Conservation (phyloP, 2,888 invertebrate genomes). For the Escarpia spicata region DNA sequence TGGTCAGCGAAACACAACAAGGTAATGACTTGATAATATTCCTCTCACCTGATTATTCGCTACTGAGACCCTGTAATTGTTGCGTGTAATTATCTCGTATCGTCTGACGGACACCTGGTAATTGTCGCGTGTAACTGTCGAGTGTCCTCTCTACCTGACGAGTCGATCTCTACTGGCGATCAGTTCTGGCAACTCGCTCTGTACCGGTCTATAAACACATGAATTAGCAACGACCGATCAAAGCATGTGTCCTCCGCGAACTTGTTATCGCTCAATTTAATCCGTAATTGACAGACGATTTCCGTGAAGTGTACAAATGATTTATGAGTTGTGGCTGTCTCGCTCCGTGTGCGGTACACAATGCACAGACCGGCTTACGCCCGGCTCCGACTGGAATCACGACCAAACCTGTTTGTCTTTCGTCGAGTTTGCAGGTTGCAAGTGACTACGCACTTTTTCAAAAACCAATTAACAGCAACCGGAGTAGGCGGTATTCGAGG, state of each 20-base stretch:
- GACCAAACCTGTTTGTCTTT: background rate
- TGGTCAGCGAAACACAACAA: background rate
- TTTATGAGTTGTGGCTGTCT: background rate
- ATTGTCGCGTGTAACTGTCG: background rate
- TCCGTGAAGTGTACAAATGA: constrained; percentile 11
- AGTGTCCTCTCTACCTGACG: background rate
- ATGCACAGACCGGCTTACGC: background rate
- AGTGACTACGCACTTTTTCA: background rate
- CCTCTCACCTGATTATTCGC: background rate
- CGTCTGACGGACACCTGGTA: background rate
- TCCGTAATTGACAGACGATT: constrained; percentile 16
- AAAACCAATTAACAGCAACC: background rate
- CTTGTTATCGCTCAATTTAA: constrained; percentile 3
- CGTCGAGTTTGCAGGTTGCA: background rate
- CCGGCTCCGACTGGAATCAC: background rate
- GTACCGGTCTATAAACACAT: background rate
- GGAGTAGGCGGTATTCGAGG: background rate
- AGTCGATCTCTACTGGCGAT: background rate
- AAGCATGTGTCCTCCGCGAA: background rate
- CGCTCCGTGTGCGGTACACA: background rate
- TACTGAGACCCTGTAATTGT: background rate
- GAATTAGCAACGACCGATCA: constrained; percentile 4
- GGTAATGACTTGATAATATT: background rate
- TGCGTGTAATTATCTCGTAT: background rate
- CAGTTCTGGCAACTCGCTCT: background rate